Evolutionary conservation across 2,888 invertebrate genomes (phyloP).

Genomic region (Heteropelma amictum): DNA sequence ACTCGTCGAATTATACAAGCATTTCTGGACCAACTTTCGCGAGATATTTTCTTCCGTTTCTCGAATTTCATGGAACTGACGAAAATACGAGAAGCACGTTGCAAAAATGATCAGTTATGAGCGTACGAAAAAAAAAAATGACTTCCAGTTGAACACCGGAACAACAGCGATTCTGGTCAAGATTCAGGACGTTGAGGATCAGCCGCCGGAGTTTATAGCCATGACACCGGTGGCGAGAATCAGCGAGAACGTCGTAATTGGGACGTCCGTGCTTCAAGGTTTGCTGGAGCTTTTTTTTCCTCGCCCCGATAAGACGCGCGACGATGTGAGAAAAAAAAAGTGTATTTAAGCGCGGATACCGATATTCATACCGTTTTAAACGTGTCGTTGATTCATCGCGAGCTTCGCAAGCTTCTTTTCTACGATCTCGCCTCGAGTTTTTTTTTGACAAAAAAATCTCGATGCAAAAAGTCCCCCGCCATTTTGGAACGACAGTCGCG

Average conservation of each 20-base stretch:
- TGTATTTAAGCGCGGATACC: neutral
- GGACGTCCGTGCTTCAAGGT: constrained; percentile 92
- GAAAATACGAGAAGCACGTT: too few species aligned
- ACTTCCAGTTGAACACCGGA: constrained; percentile 87
- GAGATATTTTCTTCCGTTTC: neutral
- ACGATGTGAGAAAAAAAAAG: neutral
- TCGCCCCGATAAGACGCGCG: neutral
- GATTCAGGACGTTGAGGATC: constrained; percentile 93
- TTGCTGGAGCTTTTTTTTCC: constrained; percentile 48
- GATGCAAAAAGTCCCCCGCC: too few species aligned
- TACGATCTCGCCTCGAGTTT: too few species aligned
- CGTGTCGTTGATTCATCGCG: too few species aligned
- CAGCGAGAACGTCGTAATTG: constrained; percentile 90
- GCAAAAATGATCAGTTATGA: too few species aligned
- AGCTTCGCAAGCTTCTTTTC: too few species aligned
- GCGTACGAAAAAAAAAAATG: too few species aligned
- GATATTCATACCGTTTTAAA: neutral
- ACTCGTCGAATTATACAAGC: too few species aligned
- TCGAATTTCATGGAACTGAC: too few species aligned
- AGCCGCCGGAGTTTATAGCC: constrained; percentile 93
- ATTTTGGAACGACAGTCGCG: too few species aligned
- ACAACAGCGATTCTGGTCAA: constrained; percentile 93
- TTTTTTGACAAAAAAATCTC: too few species aligned
- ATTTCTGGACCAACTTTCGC: too few species aligned
- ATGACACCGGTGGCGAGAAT: constrained; percentile 93